These are phyloP conservation scores for Upupa epops DNA, from an alignment of 2,113 vertebrate species.

Conservation along the genomic window DNA sequence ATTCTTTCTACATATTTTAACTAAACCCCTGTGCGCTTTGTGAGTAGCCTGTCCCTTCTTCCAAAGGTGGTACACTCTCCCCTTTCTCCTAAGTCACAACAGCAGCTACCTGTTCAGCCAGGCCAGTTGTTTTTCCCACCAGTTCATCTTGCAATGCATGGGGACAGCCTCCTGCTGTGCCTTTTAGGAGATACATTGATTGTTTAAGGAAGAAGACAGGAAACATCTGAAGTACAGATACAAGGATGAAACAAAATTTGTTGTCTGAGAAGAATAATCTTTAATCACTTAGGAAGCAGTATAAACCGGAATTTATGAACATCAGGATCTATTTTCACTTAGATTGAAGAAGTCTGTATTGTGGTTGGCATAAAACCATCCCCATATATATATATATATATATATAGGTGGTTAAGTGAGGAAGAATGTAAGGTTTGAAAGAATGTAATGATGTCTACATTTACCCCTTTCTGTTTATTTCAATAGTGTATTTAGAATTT, in stretches of 20 bases:
- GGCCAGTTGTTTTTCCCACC: no score
- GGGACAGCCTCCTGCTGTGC: no score
- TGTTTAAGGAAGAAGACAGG: not conserved
- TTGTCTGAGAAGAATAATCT: not conserved
- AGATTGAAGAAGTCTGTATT: not conserved
- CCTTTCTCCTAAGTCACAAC: no score
- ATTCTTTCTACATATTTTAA: no score
- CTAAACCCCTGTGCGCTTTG: no score
- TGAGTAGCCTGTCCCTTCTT: no score
- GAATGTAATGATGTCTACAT: not conserved
- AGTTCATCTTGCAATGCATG: no score
- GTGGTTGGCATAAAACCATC: not conserved
- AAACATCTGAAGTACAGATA: not conserved
- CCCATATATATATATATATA: no score
- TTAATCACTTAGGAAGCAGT: not conserved
- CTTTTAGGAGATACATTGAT: not conserved
- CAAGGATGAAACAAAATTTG: not conserved
- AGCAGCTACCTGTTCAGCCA: no score
- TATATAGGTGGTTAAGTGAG: not conserved
- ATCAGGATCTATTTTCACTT: not conserved
- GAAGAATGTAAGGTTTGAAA: not conserved
- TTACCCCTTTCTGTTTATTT: not conserved
- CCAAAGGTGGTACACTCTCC: no score
- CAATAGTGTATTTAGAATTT: not conserved
- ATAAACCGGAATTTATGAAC: not conserved